A percentile compares a stretch with the other conserved stretches of the same genome.
These are phyloP conservation scores for Actenoides lindsayi DNA, from an alignment of 2,113 vertebrate genomes.

Conservation along the genomic window DNA sequence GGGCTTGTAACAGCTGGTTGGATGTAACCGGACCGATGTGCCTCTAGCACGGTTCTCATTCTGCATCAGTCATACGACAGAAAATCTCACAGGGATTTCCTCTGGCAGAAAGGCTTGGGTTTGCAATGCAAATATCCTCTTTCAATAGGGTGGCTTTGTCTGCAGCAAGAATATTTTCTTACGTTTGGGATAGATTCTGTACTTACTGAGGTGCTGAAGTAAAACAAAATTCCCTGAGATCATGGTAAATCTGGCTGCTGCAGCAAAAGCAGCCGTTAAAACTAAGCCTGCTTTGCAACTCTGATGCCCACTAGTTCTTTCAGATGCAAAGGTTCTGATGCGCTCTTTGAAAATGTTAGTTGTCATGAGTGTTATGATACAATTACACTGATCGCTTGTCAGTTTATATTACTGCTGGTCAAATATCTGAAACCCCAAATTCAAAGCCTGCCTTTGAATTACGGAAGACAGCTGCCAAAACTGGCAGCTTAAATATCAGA, in stretches of 20 bases:
- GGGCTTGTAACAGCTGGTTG: too few species aligned
- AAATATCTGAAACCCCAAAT: not conserved
- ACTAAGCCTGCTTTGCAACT: not conserved
- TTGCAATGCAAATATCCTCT: not conserved
- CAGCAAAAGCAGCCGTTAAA: not conserved
- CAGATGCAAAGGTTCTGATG: not conserved
- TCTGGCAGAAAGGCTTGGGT: not conserved
- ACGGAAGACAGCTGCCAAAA: not conserved
- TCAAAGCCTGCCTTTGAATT: not conserved
- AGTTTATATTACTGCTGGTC: not conserved
- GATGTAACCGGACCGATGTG: rapidly evolving
- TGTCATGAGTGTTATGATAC: not conserved
- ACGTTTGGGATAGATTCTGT: not conserved
- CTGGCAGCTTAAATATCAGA: not conserved
- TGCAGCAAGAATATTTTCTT: not conserved
- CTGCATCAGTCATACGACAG: not conserved
- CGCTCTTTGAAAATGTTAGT: not conserved
- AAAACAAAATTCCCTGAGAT: not conserved
- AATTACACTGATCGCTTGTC: not conserved
- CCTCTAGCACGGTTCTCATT: not conserved
- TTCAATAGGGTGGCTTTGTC: not conserved
- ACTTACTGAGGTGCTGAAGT: not conserved
- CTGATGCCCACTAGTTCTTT: not conserved
- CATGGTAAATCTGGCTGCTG: not conserved
- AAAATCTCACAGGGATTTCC: not conserved